Evolutionary conservation across 2,113 vertebrate species (phyloP), one percentile per base, ranked within the genome.

Genomic region (Morphnarchus princeps): DNA sequence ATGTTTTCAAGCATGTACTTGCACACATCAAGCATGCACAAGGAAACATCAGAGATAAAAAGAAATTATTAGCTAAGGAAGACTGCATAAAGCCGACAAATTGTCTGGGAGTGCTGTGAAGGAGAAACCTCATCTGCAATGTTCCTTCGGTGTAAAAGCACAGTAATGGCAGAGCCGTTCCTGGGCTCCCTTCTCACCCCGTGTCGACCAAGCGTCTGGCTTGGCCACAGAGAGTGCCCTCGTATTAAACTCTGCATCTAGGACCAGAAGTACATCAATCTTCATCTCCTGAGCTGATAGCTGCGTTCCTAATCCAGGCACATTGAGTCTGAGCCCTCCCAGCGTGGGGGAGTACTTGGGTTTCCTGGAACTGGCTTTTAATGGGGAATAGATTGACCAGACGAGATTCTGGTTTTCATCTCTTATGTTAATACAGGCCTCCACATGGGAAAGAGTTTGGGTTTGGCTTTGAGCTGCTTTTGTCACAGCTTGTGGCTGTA

Each of bases 331-430:
- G 90, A 93, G 62, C 96, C 93, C 80, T 97, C 96, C 76, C 90
- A 88, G 81, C 71, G 8, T 73, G 77, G 91, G 65, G 67, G 77
- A 94, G 74, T 92, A 69, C 59, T 86, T 95, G 38, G 61, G 19
- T 95, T 97, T 97, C 65, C 85, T 95, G 79, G 88, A 93, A 93
- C 34, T 96, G 86, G 36, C 47, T 93, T 97, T 96, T 97, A 97
- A 95, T 92, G 55, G 43, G 61, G 45, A 77, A 89, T 96, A 93
- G 57, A 94, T 66, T 81, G 72, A 84, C 78, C 95, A 84, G 82
- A 97, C 29, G 26, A 96, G 71, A 90, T 95, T 97, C 91, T 98
- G 95, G 71, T 94, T 97, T 94, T 96, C 92, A 94, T 97, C 95
- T 97, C 43, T 83, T 31, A 13, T 13, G 14, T 80, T 96, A 96